These are phyloP conservation scores for Pseudorhiza aurosa DNA, from an alignment of 30 jellyfish, hydroid and myxozoan genomes.

Conservation along the genomic window DNA sequence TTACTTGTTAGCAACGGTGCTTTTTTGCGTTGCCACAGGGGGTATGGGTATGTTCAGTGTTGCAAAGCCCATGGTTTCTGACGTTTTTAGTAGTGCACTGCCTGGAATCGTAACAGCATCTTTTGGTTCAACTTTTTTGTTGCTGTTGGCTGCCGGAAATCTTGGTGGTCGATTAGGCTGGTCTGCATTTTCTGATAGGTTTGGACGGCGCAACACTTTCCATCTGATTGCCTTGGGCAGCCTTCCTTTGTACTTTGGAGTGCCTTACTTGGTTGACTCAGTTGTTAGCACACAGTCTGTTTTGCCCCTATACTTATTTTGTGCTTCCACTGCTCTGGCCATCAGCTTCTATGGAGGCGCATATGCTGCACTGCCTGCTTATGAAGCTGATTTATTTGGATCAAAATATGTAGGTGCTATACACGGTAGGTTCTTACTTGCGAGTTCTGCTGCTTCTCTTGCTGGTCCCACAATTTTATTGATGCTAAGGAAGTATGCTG, in stretches of 20 bases:
- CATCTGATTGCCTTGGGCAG: constrained; percentile 59
- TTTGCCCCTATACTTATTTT: constrained; percentile 53
- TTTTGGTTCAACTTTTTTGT: constrained; percentile 59
- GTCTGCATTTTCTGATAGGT: constrained; percentile 75
- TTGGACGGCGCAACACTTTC: constrained; percentile 68
- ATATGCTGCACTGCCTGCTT: constrained; percentile 72
- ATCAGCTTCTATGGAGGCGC: constrained; percentile 75
- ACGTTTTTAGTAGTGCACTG: constrained; percentile 70
- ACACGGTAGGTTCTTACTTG: constrained; percentile 65
- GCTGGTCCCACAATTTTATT: constrained; percentile 67
- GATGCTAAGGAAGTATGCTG: constrained; percentile 62
- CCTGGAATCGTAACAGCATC: constrained; percentile 62
- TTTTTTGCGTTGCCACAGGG: constrained; percentile 75
- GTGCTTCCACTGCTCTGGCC: constrained; percentile 68
- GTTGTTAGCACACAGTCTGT: constrained; percentile 65
- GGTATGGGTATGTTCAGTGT: constrained; percentile 80
- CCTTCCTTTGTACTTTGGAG: constrained; percentile 63
- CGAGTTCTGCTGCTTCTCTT: constrained; percentile 74
- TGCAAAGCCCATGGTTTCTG: constrained; percentile 75
- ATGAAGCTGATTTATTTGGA: constrained; percentile 68
- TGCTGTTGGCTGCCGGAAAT: constrained; percentile 67
- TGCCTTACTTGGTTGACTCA: constrained; percentile 61
- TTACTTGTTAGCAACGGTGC: constrained; percentile 61
- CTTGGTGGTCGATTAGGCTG: constrained; percentile 79
- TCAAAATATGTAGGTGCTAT: constrained; percentile 75